These are phyloP conservation scores for Habrosyne pyritoides DNA, from an alignment of 2,888 invertebrate species.

Conservation along the genomic window DNA sequence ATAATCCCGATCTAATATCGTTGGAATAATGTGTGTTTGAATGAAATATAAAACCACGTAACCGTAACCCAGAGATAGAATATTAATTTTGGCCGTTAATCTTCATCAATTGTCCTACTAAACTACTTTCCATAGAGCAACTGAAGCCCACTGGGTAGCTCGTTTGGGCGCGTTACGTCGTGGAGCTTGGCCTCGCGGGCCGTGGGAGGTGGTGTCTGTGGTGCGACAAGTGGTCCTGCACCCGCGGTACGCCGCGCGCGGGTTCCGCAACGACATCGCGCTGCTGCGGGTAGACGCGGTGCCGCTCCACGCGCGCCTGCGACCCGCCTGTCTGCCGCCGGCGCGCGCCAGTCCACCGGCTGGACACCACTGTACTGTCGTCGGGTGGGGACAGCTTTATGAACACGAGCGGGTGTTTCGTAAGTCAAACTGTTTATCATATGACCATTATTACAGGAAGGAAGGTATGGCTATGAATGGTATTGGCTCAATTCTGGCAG, in stretches of 20 bases:
- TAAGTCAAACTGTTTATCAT: constrained; percentile 85
- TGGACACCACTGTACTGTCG: constrained; percentile 88
- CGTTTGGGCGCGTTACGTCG: constrained; percentile 89
- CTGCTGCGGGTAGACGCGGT: constrained; percentile 85
- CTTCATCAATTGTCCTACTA: too few species aligned
- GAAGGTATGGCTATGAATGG: too few species aligned
- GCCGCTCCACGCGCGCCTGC: constrained; percentile 78
- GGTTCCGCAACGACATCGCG: constrained; percentile 91
- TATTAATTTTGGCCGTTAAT: too few species aligned
- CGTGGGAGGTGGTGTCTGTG: constrained; percentile 88
- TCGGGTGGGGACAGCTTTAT: constrained; percentile 92
- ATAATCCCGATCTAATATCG: too few species aligned
- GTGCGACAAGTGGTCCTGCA: constrained; percentile 87
- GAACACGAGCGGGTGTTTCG: constrained; percentile 92
- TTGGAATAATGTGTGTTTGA: too few species aligned
- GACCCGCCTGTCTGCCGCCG: constrained; percentile 82
- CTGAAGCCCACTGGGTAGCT: constrained; percentile 91
- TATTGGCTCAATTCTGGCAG: too few species aligned
- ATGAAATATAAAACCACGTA: too few species aligned
- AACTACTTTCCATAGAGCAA: constrained; percentile 77
- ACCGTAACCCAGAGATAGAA: too few species aligned
- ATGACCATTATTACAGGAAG: too few species aligned
- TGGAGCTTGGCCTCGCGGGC: constrained; percentile 88
- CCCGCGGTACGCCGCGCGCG: constrained; percentile 89
- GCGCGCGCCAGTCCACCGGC: constrained; percentile 83